Percentiles rank a stretch among this genome's conserved stretches.
Evolutionary conservation across 1,140 invertebrate genomes (phyloP).

Genomic region (Hydropsyche tenuis): DNA sequence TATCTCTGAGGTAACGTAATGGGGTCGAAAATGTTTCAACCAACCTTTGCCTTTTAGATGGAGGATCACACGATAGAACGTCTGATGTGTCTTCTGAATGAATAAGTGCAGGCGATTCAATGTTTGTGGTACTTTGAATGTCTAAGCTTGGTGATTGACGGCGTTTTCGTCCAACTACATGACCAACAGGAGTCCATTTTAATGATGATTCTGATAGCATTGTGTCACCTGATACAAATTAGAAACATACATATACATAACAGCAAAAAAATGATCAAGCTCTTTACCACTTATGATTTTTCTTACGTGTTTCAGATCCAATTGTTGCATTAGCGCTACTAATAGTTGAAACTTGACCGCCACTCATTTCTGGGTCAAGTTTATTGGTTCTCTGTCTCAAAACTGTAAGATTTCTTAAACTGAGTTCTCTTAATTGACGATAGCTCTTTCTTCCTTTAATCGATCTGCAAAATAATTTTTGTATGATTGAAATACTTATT

Average conservation of each 20-base stretch:
- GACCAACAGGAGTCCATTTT: constrained; percentile 51
- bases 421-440: constrained; percentile 45
- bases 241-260: background rate
- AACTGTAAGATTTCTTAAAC: constrained; percentile 42
- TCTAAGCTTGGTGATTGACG: constrained; percentile 41
- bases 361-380: background rate
- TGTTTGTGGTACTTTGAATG: background rate
- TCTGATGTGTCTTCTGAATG: constrained; percentile 6
- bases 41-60: constrained; percentile 51
- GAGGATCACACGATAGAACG: constrained; percentile 18
- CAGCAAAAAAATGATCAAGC: too few relatives aligned
- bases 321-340: constrained; percentile 47
- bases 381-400: constrained; percentile 30
- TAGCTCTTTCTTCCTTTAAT: constrained; percentile 49
- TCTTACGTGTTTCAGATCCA: constrained; percentile 43
- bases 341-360: constrained; percentile 17
- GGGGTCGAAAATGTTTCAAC: constrained; percentile 53
- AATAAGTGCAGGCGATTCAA: constrained; percentile 31
- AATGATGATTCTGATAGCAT: constrained; percentile 41
- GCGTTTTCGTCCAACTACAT: constrained; percentile 59
- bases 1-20: constrained; percentile 50
- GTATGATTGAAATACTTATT: constrained; percentile 2
- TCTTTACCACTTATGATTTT: background rate
- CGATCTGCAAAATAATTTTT: constrained; percentile 22
- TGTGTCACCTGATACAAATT: constrained; percentile 41